Conservation (phyloP, 1,140 invertebrate species). For the Drosophila kohkoa region DNA sequence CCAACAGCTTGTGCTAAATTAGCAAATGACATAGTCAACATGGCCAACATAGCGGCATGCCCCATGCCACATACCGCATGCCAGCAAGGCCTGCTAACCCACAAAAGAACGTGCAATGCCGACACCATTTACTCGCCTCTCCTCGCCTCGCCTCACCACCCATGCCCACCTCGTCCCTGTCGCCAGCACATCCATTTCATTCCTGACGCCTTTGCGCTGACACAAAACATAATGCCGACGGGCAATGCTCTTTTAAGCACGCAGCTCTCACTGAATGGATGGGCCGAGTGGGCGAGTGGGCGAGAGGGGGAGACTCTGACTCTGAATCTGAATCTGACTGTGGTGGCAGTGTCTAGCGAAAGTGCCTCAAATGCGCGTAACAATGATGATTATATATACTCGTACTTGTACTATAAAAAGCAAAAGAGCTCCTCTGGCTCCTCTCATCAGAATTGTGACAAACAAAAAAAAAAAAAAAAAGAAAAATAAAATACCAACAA, state of each 20-base stretch:
- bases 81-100: constrained; percentile 71
- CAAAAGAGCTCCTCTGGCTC: constrained; percentile 36
- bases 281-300: constrained; percentile 39
- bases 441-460: constrained; percentile 67
- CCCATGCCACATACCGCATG: constrained; percentile 5
- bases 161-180: too few relatives aligned
- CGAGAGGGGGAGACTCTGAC: constrained; percentile 7
- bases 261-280: constrained; percentile 52
- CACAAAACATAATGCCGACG: constrained; percentile 81
- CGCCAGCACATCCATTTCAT: neutral
- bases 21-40: constrained; percentile 82
- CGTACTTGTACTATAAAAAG: constrained; percentile 29
- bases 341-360: constrained; percentile 56
- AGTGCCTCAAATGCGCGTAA: constrained; percentile 75
- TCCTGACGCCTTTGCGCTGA: constrained; percentile 60
- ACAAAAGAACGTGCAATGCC: constrained; percentile 75
- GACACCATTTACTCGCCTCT: constrained; percentile 45
- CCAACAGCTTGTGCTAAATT: constrained; percentile 79
- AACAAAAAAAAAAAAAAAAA: constrained; percentile 8
- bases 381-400: constrained; percentile 69
- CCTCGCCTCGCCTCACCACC: neutral
- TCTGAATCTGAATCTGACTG: neutral
- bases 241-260: constrained; percentile 83
- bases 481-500: constrained; percentile 43
- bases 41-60: constrained; percentile 68